These are phyloP conservation scores for Aspidiotus destructor DNA, from an alignment of 2,888 invertebrate genomes.

Conservation along the genomic window DNA sequence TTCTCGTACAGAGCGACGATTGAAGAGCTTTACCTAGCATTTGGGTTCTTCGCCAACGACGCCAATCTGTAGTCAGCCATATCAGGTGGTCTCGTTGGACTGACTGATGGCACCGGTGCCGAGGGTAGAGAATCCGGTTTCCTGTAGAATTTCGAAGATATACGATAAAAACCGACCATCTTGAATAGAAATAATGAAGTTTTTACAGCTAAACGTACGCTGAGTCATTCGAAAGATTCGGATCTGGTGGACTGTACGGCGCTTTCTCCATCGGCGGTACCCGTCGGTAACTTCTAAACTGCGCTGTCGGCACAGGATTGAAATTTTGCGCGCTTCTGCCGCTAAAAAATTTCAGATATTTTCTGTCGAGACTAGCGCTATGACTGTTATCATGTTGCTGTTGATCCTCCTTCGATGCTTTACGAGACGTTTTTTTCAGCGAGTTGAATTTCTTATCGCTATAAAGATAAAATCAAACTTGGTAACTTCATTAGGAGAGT, in stretches of 20 bases:
- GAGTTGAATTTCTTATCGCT: constrained; percentile 57
- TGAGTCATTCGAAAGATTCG: neutral
- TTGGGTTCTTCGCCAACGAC: constrained; percentile 34
- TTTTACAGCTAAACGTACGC: constrained; percentile 5
- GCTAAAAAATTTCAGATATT: constrained; percentile 54
- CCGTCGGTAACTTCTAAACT: constrained; percentile 64
- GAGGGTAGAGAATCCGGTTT: constrained; percentile 9
- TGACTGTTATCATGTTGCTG: constrained; percentile 27
- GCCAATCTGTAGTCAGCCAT: constrained; percentile 43
- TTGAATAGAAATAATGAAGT: neutral
- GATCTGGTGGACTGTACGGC: constrained; percentile 38
- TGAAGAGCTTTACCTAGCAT: no score
- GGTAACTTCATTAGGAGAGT: no score
- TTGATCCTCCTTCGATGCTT: constrained; percentile 31
- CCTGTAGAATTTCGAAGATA: neutral
- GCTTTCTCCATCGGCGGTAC: constrained; percentile 44
- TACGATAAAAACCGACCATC: neutral
- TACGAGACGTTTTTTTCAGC: constrained; percentile 54
- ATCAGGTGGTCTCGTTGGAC: constrained; percentile 45
- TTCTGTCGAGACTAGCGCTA: constrained; percentile 50
- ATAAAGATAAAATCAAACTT: neutral
- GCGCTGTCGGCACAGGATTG: constrained; percentile 66
- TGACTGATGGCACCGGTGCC: constrained; percentile 22
- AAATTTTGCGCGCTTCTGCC: constrained; percentile 47
- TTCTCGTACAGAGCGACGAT: no score